These are phyloP conservation scores for Sminthopsis crassicaudata DNA, from an alignment of 2,113 vertebrate species.

Conservation along the genomic window DNA sequence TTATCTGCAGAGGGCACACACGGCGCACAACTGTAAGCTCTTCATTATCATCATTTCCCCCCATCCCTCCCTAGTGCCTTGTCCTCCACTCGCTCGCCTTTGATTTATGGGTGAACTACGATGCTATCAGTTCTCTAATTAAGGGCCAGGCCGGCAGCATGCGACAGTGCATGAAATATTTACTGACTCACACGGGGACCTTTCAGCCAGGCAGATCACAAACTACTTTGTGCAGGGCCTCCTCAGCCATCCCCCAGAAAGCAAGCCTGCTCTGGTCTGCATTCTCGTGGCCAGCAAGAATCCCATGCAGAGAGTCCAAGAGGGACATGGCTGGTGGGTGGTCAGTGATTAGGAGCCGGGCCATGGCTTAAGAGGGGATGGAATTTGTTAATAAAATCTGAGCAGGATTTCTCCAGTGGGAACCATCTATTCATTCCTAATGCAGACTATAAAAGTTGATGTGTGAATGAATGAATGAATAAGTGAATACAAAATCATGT, in stretches of 20 bases:
- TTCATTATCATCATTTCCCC: constrained; percentile 67
- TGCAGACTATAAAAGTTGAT: not conserved
- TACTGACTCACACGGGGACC: constrained; percentile 44
- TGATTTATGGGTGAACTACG: constrained; percentile 77
- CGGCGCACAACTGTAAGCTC: constrained; percentile 77
- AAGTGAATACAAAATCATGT: not conserved
- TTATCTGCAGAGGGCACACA: constrained; percentile 79
- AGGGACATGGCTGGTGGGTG: not conserved
- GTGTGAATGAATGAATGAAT: not conserved
- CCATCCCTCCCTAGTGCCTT: constrained; percentile 44
- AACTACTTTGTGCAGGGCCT: not conserved
- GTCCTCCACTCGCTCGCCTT: constrained; percentile 74
- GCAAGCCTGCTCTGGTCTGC: not conserved
- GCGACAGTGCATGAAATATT: constrained; percentile 71
- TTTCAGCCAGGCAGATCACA: constrained; percentile 38
- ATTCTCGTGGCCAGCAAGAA: not conserved
- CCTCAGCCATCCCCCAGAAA: not conserved
- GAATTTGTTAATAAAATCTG: not conserved
- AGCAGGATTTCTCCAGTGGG: not conserved
- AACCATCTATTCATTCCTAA: not conserved
- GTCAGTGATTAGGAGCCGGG: not conserved
- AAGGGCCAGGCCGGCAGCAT: constrained; percentile 75
- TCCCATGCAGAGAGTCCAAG: not conserved
- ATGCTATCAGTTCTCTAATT: constrained; percentile 76
- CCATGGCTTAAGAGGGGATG: not conserved